Conservation (phyloP, 1,140 invertebrate species). For the Eurosta solidaginis region DNA sequence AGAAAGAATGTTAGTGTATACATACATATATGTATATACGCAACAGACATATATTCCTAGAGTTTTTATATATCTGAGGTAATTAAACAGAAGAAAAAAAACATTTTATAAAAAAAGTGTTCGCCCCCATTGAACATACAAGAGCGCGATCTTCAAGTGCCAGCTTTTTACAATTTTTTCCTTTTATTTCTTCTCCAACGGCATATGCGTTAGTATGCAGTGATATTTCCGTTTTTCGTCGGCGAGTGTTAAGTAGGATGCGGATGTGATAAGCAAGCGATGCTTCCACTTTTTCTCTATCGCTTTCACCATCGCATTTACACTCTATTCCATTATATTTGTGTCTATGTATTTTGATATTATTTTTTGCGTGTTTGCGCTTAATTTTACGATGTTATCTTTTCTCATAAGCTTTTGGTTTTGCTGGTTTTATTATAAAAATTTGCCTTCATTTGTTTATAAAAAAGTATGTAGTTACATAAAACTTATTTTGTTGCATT, state of each 20-base stretch:
- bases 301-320: no score
- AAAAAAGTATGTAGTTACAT: neutral
- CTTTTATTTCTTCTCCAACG: neutral
- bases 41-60: no score
- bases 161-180: neutral
- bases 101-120: neutral
- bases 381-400: neutral
- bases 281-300: no score
- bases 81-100: no score
- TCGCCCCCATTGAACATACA: no score
- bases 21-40: no score
- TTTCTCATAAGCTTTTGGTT: neutral
- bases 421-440: neutral
- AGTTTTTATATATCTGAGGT: no score
- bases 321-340: neutral
- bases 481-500: neutral
- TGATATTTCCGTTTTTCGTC: constrained; percentile 12
- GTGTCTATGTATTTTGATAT: neutral
- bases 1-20: no score
- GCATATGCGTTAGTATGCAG: neutral
- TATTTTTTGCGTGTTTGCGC: neutral
- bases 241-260: neutral
- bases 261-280: neutral
- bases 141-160: neutral
- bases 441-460: neutral